phyloP scores from a whole-genome alignment of 2,113 vertebrate species.

The Neolamprologus modestus region DNA sequence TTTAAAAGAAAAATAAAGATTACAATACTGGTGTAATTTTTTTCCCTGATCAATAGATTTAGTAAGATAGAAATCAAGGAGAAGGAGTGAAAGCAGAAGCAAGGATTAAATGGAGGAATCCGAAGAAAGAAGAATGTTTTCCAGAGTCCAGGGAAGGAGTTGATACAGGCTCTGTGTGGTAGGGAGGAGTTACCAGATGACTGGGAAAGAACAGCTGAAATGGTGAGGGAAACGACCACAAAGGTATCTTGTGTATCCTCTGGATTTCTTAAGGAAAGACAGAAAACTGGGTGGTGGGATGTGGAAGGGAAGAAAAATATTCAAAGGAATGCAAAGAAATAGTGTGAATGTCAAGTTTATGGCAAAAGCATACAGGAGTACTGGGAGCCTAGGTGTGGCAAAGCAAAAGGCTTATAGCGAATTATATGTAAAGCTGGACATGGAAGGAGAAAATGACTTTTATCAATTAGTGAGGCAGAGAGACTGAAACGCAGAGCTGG shows the following conservation, averaged over 20 bases:
- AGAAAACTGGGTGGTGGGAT: not conserved
- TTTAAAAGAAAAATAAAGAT: not conserved
- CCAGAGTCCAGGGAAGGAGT: not conserved
- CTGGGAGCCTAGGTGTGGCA: not conserved
- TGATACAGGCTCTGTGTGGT: not conserved
- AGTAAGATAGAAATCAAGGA: not conserved
- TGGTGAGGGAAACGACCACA: not conserved
- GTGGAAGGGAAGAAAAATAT: not conserved
- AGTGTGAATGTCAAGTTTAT: not conserved
- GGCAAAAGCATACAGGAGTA: not conserved
- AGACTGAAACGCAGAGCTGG: not conserved
- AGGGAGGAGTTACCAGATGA: not conserved
- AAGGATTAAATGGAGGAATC: not conserved
- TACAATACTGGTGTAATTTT: not conserved
- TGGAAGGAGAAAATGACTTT: not conserved
- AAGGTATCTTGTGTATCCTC: not conserved
- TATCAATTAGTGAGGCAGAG: not conserved
- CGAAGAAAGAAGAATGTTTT: not conserved
- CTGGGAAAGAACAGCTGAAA: not conserved
- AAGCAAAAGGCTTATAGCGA: not conserved
- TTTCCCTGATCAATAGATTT: not conserved
- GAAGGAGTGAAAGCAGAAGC: not conserved
- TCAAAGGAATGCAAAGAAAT: not conserved
- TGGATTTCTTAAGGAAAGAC: not conserved
- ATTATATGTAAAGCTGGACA: not conserved